These are phyloP conservation scores for Heliconius sara DNA, from an alignment of 2,888 invertebrate species.

Conservation along the genomic window DNA sequence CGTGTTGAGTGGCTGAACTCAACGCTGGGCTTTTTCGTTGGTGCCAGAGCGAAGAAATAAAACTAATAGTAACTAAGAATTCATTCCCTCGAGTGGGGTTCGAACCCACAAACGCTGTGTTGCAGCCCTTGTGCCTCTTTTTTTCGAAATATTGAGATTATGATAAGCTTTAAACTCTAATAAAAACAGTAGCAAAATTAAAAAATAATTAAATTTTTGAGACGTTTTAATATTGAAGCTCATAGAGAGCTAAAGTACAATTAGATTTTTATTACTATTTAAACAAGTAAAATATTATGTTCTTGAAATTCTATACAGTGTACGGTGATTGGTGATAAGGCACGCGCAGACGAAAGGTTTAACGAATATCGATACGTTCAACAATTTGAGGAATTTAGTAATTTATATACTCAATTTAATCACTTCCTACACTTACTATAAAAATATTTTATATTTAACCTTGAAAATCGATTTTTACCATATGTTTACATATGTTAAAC, in stretches of 20 bases:
- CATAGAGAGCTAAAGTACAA: too few species aligned
- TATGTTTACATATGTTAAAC: neutral
- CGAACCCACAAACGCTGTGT: too few species aligned
- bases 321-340: slow-evolving; percentile 27
- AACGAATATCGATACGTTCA: neutral
- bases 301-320: slow-evolving; percentile 24
- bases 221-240: too few species aligned
- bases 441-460: neutral
- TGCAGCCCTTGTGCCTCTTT: too few species aligned
- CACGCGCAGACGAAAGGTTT: slow-evolving; percentile 34
- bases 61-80: too few species aligned
- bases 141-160: too few species aligned
- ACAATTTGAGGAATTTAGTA: neutral
- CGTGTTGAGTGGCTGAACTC: too few species aligned
- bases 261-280: too few species aligned
- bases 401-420: neutral
- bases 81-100: too few species aligned
- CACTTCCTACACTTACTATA: neutral
- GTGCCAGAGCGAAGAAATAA: too few species aligned
- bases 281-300: slow-evolving; percentile 11
- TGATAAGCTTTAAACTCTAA: neutral
- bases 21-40: too few species aligned
- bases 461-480: neutral
- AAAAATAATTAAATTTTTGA: neutral
- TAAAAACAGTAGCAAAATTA: neutral